Evolutionary conservation across 92 coral and sea anemone species (phyloP).

Genomic region (Porites evermanni): DNA sequence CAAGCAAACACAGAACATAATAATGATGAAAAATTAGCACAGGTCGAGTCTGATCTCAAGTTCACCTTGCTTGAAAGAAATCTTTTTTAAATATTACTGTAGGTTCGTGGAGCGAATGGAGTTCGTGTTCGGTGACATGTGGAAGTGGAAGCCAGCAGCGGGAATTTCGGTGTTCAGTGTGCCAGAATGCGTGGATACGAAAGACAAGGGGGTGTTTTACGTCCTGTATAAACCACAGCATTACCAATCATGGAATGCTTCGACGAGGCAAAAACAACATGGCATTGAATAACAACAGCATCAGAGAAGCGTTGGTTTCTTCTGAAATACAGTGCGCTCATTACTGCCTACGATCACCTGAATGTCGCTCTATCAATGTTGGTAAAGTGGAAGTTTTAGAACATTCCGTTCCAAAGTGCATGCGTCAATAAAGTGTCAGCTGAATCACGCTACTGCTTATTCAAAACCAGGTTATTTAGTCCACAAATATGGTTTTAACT

Average conservation of each 20-base stretch:
- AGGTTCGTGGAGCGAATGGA: slow-evolving; percentile 26
- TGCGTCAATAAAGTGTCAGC: slow-evolving; percentile 8
- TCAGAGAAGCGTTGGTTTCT: slow-evolving; percentile 13
- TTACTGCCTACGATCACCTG: neutral
- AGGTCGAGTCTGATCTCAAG: too few species aligned
- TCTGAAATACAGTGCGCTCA: slow-evolving; percentile 25
- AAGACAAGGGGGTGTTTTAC: neutral
- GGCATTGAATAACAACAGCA: neutral
- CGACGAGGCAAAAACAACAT: neutral
- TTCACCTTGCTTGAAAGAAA: neutral
- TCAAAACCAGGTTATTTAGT: neutral
- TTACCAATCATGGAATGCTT: neutral
- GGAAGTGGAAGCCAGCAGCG: slow-evolving; percentile 7
- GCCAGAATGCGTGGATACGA: neutral
- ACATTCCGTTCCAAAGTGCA: neutral
- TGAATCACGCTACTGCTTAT: slow-evolving; percentile 11
- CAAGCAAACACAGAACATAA: too few species aligned
- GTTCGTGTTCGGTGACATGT: neutral
- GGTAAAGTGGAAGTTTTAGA: neutral
- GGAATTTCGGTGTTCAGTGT: neutral
- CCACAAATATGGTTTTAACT: neutral
- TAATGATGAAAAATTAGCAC: too few species aligned
- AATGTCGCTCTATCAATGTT: slow-evolving; percentile 8
- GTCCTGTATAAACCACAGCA: neutral
- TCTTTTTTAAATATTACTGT: neutral